phyloP scores from a whole-genome alignment of 2,113 vertebrate species.

The Ifrita kowaldi region DNA sequence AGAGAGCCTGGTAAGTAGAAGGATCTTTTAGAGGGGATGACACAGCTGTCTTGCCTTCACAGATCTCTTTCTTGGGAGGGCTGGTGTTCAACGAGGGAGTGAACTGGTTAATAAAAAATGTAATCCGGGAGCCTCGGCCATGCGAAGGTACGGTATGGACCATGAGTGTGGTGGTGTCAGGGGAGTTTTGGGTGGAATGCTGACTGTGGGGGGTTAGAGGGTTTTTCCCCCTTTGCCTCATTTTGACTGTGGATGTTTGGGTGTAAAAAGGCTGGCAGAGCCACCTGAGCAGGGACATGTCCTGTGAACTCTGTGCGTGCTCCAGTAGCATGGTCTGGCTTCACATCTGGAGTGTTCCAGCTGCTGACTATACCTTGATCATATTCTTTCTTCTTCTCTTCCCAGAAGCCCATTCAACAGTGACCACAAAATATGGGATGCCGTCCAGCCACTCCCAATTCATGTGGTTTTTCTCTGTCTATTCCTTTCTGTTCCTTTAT shows the following conservation, averaged over 20 bases:
- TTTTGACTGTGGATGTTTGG: neutral
- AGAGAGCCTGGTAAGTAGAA: neutral
- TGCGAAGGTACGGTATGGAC: slow-evolving; percentile 82
- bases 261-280: neutral
- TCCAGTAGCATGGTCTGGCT: neutral
- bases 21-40: neutral
- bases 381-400: slow-evolving; percentile 36
- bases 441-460: slow-evolving; percentile 97
- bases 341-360: neutral
- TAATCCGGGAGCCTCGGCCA: slow-evolving; percentile 92
- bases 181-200: neutral
- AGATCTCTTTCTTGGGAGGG: slow-evolving; percentile 97
- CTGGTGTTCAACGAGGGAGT: slow-evolving; percentile 89
- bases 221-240: neutral
- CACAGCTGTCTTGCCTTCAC: neutral
- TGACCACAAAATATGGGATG: slow-evolving; percentile 94
- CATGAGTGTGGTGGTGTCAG: neutral
- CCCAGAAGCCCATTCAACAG: slow-evolving; percentile 80
- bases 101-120: slow-evolving; percentile 95
- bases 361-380: neutral
- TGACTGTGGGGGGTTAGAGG: neutral
- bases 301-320: neutral
- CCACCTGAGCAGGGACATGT: neutral
- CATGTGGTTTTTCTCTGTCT: slow-evolving; percentile 98
- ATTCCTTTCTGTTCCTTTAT: slow-evolving; percentile 98